These are phyloP conservation scores for Champsocephalus gunnari DNA, from an alignment of 2,797 vertebrate genomes.

Conservation along the genomic window DNA sequence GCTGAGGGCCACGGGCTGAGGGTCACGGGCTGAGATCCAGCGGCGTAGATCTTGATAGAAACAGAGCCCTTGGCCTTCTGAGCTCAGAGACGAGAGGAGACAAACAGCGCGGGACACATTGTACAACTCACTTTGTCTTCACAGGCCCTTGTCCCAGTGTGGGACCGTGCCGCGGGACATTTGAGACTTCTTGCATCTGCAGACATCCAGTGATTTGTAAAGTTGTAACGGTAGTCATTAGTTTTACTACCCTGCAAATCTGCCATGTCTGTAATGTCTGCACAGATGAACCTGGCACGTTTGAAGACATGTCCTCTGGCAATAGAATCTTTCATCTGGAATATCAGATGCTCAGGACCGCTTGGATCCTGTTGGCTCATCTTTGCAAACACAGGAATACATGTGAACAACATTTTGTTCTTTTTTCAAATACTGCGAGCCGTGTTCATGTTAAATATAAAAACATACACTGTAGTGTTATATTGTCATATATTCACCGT, in stretches of 20 bases:
- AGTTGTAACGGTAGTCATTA: neutral
- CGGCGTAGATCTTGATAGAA: slow-evolving; percentile 56
- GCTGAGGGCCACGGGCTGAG: slow-evolving; percentile 62
- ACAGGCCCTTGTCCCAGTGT: slow-evolving; percentile 2
- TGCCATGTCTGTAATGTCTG: neutral
- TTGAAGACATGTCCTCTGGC: neutral
- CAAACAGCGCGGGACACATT: slow-evolving; percentile 6
- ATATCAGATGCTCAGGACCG: too few species aligned
- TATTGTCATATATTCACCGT: too few species aligned
- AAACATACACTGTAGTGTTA: too few species aligned
- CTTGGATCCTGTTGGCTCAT: too few species aligned
- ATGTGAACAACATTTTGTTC: too few species aligned
- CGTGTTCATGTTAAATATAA: too few species aligned
- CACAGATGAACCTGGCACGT: neutral
- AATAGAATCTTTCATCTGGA: neutral
- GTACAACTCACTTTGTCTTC: slow-evolving; percentile 52
- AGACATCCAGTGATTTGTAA: slow-evolving; percentile 3
- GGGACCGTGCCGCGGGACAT: neutral
- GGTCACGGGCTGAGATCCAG: slow-evolving; percentile 61
- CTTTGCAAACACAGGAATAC: too few species aligned
- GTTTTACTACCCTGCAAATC: neutral
- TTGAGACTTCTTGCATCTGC: slow-evolving; percentile 11
- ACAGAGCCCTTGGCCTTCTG: slow-evolving; percentile 33
- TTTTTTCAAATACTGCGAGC: too few species aligned
- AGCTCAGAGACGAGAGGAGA: slow-evolving; percentile 37